These are phyloP conservation scores for Periophthalmodon schlosseri DNA, from an alignment of 2,113 vertebrate species.

Conservation along the genomic window DNA sequence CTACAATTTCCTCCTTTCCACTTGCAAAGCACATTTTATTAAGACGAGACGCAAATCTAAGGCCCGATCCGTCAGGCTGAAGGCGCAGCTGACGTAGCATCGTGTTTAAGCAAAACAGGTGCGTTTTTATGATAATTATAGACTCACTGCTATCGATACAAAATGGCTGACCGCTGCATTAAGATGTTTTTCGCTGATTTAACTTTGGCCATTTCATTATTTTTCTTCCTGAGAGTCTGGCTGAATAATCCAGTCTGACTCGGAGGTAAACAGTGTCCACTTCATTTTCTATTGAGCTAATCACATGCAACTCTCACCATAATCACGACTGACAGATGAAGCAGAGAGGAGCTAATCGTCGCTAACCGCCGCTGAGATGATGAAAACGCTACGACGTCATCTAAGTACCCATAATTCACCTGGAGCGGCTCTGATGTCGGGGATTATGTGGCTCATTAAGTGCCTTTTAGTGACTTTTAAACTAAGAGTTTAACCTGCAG, in stretches of 20 bases:
- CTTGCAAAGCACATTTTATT: constrained; percentile 5
- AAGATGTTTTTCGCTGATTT: constrained; percentile 20
- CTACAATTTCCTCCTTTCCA: constrained; percentile 14
- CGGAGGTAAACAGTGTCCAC: constrained; percentile 18
- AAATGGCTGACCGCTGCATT: not conserved
- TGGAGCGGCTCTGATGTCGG: constrained; percentile 39
- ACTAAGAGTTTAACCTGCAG: constrained; percentile 48
- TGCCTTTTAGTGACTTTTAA: constrained; percentile 35
- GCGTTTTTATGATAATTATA: not conserved
- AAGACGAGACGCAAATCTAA: constrained; percentile 27
- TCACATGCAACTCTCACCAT: constrained; percentile 21
- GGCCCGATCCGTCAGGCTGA: not conserved
- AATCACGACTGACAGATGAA: constrained; percentile 38
- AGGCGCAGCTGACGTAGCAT: not conserved
- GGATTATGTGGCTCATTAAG: constrained; percentile 30
- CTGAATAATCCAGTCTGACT: not conserved
- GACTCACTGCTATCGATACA: too few species aligned
- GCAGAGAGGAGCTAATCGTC: constrained; percentile 15
- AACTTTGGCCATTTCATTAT: constrained; percentile 4
- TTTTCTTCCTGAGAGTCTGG: constrained; percentile 4
- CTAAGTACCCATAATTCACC: constrained; percentile 7
- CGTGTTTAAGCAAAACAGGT: not conserved
- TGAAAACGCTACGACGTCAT: constrained; percentile 31
- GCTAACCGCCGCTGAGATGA: constrained; percentile 30
- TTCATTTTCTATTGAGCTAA: constrained; percentile 36